Evolutionary conservation across 2,888 invertebrate species (phyloP).

Genomic region (Willowsia nigromaculata): DNA sequence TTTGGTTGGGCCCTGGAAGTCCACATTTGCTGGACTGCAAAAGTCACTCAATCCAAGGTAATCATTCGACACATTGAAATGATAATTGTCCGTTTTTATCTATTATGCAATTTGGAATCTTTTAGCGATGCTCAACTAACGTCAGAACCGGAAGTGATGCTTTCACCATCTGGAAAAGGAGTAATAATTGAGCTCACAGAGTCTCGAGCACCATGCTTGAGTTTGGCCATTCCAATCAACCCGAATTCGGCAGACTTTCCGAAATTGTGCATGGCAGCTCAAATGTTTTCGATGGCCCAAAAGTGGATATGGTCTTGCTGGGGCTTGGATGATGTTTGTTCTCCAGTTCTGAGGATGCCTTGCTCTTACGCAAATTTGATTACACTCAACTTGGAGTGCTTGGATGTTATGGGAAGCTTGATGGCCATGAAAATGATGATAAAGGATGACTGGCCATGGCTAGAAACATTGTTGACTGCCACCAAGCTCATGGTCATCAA

Average conservation of each 20-base stretch:
- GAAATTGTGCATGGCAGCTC: conserved; percentile 77
- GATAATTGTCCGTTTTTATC: background rate
- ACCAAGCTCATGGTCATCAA: conserved; percentile 78
- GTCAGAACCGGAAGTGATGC: conserved; percentile 75
- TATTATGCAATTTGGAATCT: background rate
- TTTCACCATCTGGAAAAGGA: conserved; percentile 66
- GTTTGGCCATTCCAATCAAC: conserved; percentile 77
- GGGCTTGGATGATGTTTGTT: conserved; percentile 75
- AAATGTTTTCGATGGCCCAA: conserved; percentile 78
- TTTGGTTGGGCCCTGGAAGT: conserved; percentile 75
- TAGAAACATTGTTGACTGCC: conserved; percentile 74
- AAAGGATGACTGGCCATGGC: conserved; percentile 77
- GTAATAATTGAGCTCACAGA: conserved; percentile 70
- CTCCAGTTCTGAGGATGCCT: conserved; percentile 77
- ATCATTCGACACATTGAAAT: background rate
- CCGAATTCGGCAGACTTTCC: conserved; percentile 76
- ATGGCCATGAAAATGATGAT: conserved; percentile 76
- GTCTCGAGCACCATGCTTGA: conserved; percentile 75
- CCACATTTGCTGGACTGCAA: conserved; percentile 67
- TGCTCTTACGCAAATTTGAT: conserved; percentile 78
- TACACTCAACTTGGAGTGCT: conserved; percentile 76
- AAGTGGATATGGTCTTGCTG: conserved; percentile 78
- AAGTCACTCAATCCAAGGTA: conserved; percentile 69
- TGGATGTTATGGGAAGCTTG: conserved; percentile 76
- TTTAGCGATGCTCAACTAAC: conserved; percentile 71